Evolutionary conservation across 64 coral and sea anemone genomes (phyloP), one percentile per base, ranked within the genome.

Genomic region (Dendrophyllia cribrosa): DNA sequence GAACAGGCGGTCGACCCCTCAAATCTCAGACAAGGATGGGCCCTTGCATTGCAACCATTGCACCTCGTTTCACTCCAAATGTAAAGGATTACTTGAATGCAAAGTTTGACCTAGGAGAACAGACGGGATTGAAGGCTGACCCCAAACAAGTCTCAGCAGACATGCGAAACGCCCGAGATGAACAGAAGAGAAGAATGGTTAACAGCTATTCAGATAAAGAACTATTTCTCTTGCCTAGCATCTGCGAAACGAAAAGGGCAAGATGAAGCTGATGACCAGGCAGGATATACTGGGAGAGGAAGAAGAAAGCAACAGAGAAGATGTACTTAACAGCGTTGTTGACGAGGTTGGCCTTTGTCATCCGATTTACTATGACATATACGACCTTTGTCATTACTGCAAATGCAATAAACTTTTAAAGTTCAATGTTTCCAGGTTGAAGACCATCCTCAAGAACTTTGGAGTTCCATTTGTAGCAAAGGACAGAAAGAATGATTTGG

Each of bases 131-230:
- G 0, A 89, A 89, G 70, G 53, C 55, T 24, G 72, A 77, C 25
- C 87, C 87, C 6, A 3, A 58, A 24, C 70, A 89, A 43, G 70
- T 89, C 7, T 53, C 70, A 13, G 48, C 51, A 22, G 72, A 89
- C 44, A 89, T 89, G 51, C n/a, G n/a, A n/a, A n/a, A n/a, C n/a
- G n/a, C n/a, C n/a, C n/a, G n/a, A n/a, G n/a, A n/a, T n/a, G n/a
- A 76, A 72, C 52, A n/a, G 24, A 47, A 76, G 87, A 63, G 87
- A 89, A 89, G 72, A 89, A 17, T 89, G 87, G 87, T 19, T 89
- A 22, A 87, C 66, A 1, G 52, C 5, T 7, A 72, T 46, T 17
- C 84, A 87, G 21, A 55, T 87, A 21, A 26, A 71, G 9, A 23
- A 47, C 5, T 87, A 7, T 51, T 87, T 87, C n/a, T 72, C 84